These are phyloP conservation scores for Misgurnus mizolepis DNA, from an alignment of 2,113 vertebrate species.

Conservation along the genomic window DNA sequence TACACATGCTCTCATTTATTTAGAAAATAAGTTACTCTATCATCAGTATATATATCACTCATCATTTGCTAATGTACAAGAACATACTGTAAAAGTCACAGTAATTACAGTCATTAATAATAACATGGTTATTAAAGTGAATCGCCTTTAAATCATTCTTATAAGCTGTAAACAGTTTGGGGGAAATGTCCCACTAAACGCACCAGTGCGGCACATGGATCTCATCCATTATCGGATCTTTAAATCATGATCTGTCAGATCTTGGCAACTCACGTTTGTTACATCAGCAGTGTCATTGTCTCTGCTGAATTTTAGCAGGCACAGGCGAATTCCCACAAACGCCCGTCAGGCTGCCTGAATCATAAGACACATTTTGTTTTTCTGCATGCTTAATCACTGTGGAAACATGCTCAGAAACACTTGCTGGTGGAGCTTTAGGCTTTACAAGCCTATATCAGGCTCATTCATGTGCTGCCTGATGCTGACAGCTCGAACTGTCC, in stretches of 20 bases:
- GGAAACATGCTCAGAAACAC: constrained; percentile 47
- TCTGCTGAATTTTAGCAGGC: constrained; percentile 26
- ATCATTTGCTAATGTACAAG: not conserved
- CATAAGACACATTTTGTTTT: constrained; percentile 39
- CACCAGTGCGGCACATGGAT: too few relatives aligned
- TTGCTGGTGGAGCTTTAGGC: not conserved
- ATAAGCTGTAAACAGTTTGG: not conserved
- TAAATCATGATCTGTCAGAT: constrained; percentile 2
- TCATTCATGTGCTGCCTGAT: constrained; percentile 36
- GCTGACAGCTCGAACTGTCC: constrained; percentile 3
- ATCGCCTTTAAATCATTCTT: not conserved
- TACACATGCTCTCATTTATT: not conserved
- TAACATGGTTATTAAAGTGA: not conserved
- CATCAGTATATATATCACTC: not conserved
- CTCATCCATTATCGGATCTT: too few relatives aligned
- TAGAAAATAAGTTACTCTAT: constrained; percentile 13
- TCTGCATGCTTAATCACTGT: constrained; percentile 44
- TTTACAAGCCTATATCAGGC: constrained; percentile 38
- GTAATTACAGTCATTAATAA: not conserved
- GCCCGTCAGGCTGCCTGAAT: not conserved
- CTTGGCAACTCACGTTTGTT: constrained; percentile 19
- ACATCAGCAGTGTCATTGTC: constrained; percentile 18
- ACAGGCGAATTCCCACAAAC: constrained; percentile 26
- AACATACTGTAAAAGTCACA: not conserved
- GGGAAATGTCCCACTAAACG: not conserved